Evolutionary conservation across 2,888 invertebrate species (phyloP), one percentile per base, ranked within the genome.

Genomic region (Chaitophorus viminalis): DNA sequence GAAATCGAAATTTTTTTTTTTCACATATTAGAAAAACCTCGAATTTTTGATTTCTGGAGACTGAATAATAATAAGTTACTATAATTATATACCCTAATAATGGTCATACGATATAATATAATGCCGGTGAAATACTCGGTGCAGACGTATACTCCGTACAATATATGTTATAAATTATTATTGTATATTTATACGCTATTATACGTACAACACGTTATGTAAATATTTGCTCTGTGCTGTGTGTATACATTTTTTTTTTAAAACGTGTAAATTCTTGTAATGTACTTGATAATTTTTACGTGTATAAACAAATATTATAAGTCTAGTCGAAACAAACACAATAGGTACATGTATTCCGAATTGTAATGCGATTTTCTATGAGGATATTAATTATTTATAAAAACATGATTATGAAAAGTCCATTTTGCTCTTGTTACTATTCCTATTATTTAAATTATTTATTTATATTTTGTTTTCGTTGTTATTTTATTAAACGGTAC

Each of bases 381-480:
- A 52, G 29, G 60, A 60, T 31, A 52, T 54, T 68, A 46, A 46
- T 33, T 81, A 60, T 31, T 76, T 84, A 18, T 60, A 33, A 14
- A 84, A 17, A 25, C 21, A 39, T 36, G 17, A n/a, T 77, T 52
- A 8, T 21, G 60, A 60, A 60, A 60, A 60, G 2, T 25, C 60
- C 21, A 18, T 21, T 31, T 78, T 52, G 18, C 52, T 1, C n/a
- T 60, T 78, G 60, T 85, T 46, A 75, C 31, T 70, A 74, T 33
- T 82, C 18, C 29, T 86, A 72, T 3, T 72, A 21, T 79, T 72
- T 78, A 70, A 70, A 78, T 70, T 72, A 74, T 72, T 75, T 86
- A 54, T 86, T 86, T 79, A 54, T 87, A 31, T 52, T 21, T 82
- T 76, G 85, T 85, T 82, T 83, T 87, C 29, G 87, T 87, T 87